These are phyloP conservation scores for Tupaia tana DNA, from an alignment of 2,113 vertebrate genomes.

Conservation along the genomic window DNA sequence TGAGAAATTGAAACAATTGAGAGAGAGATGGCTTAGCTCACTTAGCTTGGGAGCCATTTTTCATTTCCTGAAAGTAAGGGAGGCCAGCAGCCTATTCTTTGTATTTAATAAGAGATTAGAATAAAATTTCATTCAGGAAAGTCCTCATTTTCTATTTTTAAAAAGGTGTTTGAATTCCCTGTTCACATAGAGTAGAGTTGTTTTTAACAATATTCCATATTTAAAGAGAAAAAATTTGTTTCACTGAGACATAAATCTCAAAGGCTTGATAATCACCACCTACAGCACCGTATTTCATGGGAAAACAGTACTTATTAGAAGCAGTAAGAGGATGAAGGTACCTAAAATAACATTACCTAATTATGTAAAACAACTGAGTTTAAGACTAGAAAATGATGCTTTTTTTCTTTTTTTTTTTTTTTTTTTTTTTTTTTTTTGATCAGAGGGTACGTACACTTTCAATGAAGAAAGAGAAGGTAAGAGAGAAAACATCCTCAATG, in stretches of 20 bases:
- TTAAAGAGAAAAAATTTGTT: constrained; percentile 53
- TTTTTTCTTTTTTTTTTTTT: neutral
- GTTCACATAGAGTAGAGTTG: constrained; percentile 20
- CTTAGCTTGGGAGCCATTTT: constrained; percentile 75
- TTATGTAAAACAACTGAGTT: constrained; percentile 48
- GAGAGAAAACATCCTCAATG: too few species aligned
- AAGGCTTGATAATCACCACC: constrained; percentile 19
- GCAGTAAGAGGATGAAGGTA: constrained; percentile 49
- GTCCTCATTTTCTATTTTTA: constrained; percentile 53
- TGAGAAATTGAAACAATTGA: constrained; percentile 81
- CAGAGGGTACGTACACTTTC: too few species aligned
- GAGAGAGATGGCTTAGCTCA: constrained; percentile 80
- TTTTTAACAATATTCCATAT: constrained; percentile 56
- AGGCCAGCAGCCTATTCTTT: constrained; percentile 64
- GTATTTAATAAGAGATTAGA: constrained; percentile 50
- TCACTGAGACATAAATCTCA: constrained; percentile 56
- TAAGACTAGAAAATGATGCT: constrained; percentile 49
- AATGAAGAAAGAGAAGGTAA: too few species aligned
- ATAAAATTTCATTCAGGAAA: constrained; percentile 58
- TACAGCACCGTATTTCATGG: constrained; percentile 21
- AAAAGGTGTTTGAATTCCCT: constrained; percentile 60
- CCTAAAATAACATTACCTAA: constrained; percentile 24
- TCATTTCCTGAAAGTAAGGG: constrained; percentile 81
- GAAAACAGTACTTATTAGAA: neutral
- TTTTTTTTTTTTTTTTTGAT: too few species aligned